phyloP scores from a whole-genome alignment of 2,888 invertebrate genomes.

The Drosophila engyochracea region DNA sequence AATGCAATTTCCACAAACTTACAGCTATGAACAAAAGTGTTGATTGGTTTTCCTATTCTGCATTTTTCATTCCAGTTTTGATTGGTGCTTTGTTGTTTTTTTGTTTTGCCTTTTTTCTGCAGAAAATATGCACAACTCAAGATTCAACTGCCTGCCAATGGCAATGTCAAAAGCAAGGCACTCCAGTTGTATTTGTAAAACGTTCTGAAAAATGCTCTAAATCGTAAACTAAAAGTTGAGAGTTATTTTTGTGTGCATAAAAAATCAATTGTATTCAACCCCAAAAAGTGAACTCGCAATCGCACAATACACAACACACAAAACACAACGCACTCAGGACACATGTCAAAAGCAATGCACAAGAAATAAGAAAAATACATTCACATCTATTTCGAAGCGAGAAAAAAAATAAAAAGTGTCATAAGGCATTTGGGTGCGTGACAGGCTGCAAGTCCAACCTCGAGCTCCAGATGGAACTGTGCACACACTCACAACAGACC shows the following conservation, averaged over 20 bases:
- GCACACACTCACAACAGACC: slow-evolving; percentile 22
- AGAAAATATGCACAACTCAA: not conserved
- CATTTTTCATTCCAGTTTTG: not conserved
- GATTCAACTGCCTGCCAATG: slow-evolving; percentile 45
- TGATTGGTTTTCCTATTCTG: not conserved
- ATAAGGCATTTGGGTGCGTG: slow-evolving; percentile 65
- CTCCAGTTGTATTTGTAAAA: slow-evolving; percentile 36
- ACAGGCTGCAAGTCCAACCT: slow-evolving; percentile 30
- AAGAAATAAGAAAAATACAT: slow-evolving; percentile 33
- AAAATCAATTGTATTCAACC: slow-evolving; percentile 75
- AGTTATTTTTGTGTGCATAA: slow-evolving; percentile 60
- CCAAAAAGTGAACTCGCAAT: slow-evolving; percentile 37
- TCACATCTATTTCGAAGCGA: slow-evolving; percentile 38
- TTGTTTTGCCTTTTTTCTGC: not conserved
- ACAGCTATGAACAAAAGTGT: not conserved
- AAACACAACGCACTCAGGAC: slow-evolving; percentile 53
- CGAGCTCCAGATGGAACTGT: slow-evolving; percentile 36
- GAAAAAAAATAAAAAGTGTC: slow-evolving; percentile 69
- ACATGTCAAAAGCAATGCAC: slow-evolving; percentile 65
- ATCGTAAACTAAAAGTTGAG: slow-evolving; percentile 34
- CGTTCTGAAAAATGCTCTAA: slow-evolving; percentile 14
- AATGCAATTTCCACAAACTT: not conserved
- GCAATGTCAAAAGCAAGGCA: slow-evolving; percentile 61
- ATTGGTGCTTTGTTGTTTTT: slow-evolving; percentile 2
- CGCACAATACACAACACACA: slow-evolving; percentile 33